These are phyloP conservation scores for Aix galericulata DNA, from an alignment of 2,113 vertebrate species.

Conservation along the genomic window DNA sequence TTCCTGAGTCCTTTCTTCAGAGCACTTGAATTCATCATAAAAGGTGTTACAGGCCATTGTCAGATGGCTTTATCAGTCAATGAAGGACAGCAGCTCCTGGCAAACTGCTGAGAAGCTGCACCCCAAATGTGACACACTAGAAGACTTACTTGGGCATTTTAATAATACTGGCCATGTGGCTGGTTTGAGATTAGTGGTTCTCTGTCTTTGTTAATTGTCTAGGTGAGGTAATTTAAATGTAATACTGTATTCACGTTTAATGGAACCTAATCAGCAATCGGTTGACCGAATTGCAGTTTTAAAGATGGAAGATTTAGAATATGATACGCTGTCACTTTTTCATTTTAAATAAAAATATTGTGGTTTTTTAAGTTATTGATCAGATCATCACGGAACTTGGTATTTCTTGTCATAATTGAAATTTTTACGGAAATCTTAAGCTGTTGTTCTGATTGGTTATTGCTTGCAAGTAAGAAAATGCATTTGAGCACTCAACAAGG, in stretches of 20 bases:
- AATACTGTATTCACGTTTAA: slow-evolving; percentile 64
- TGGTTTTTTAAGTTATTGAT: slow-evolving; percentile 48
- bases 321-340: neutral
- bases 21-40: slow-evolving; percentile 2
- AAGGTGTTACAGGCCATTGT: neutral
- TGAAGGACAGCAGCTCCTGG: slow-evolving; percentile 49
- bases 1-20: slow-evolving; percentile 47
- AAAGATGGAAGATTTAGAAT: slow-evolving; percentile 40
- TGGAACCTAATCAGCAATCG: slow-evolving; percentile 39
- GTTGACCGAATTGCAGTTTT: slow-evolving; percentile 47
- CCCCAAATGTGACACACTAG: neutral
- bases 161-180: neutral
- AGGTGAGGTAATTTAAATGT: slow-evolving; percentile 60
- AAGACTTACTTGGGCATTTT: slow-evolving; percentile 56
- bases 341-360: slow-evolving; percentile 72
- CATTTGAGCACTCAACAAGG: neutral
- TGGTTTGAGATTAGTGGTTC: slow-evolving; percentile 40
- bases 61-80: neutral
- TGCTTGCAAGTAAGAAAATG: neutral
- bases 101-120: slow-evolving; percentile 17
- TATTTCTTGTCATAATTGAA: slow-evolving; percentile 18
- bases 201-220: slow-evolving; percentile 57
- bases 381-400: neutral
- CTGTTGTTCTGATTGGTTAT: neutral
- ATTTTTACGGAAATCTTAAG: neutral